Conservation (phyloP, 2,113 vertebrate genomes). For the Heterotis niloticus region DNA sequence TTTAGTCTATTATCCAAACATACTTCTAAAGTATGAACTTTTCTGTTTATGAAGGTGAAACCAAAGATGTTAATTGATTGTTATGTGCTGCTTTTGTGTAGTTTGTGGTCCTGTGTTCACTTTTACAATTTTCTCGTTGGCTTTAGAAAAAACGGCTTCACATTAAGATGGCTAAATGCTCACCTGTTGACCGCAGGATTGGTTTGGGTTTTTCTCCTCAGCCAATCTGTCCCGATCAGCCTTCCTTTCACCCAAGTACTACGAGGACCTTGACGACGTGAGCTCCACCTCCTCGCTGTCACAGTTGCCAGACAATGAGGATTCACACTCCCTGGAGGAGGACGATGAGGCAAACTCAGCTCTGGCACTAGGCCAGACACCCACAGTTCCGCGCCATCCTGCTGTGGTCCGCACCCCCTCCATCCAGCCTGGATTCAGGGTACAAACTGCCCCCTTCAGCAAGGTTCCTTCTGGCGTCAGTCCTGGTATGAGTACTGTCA, state of each 20-base stretch:
- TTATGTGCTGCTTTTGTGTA: too few relatives aligned
- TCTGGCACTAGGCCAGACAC: conserved; percentile 33
- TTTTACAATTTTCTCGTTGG: not conserved
- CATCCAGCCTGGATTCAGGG: conserved; percentile 72
- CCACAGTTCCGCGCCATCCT: conserved; percentile 66
- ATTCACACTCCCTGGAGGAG: conserved; percentile 55
- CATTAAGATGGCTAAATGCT: too few relatives aligned
- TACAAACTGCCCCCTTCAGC: conserved; percentile 66
- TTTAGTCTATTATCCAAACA: too few relatives aligned
- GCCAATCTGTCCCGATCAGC: conserved; percentile 87
- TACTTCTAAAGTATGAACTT: not conserved
- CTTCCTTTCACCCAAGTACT: conserved; percentile 86
- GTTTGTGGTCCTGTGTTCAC: not conserved
- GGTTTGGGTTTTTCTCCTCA: conserved; percentile 43
- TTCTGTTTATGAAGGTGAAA: not conserved
- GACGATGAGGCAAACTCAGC: conserved; percentile 56
- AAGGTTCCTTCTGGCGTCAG: conserved; percentile 55
- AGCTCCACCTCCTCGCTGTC: conserved; percentile 84
- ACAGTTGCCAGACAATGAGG: conserved; percentile 76
- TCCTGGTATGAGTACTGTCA: conserved; percentile 57
- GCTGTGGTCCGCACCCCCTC: conserved; percentile 81
- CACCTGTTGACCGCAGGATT: too few relatives aligned
- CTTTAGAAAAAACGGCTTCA: not conserved
- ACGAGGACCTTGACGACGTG: conserved; percentile 87
- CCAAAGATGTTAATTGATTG: not conserved